Evolutionary conservation across 2,888 invertebrate species (phyloP).

Genomic region (Scaptomyza cyrtandrae): DNA sequence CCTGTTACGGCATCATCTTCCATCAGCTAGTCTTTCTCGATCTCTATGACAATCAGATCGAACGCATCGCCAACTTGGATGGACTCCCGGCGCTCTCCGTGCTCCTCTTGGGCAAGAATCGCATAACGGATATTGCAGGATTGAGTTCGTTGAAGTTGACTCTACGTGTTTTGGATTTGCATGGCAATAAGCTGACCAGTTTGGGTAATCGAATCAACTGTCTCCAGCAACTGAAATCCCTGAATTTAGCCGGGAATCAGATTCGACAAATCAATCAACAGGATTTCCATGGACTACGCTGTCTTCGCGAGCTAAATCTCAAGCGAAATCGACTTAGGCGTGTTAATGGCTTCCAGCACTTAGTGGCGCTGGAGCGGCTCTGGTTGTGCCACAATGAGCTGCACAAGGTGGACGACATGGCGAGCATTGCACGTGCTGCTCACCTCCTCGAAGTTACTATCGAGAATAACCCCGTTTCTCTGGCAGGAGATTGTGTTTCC

Average conservation of each 20-base stretch:
- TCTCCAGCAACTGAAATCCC: conserved; percentile 92
- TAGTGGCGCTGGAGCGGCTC: conserved; percentile 88
- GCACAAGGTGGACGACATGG: conserved; percentile 93
- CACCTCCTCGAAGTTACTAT: conserved; percentile 93
- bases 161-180: conserved; percentile 95
- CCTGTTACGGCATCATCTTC: conserved; percentile 82
- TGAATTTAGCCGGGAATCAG: conserved; percentile 97
- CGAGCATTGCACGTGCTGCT: conserved; percentile 91
- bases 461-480: conserved; percentile 93
- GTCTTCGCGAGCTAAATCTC: conserved; percentile 94
- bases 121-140: conserved; percentile 84
- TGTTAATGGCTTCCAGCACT: conserved; percentile 92
- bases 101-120: conserved; percentile 95
- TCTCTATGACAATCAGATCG: conserved; percentile 97
- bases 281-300: conserved; percentile 91
- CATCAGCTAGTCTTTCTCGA: conserved; percentile 94
- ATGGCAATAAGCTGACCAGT: conserved; percentile 93
- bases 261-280: conserved; percentile 90
- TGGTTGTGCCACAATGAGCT: conserved; percentile 85
- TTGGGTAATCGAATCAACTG: conserved; percentile 85
- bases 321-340: conserved; percentile 93
- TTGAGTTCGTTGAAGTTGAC: conserved; percentile 85
- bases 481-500: conserved; percentile 92
- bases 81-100: conserved; percentile 92
- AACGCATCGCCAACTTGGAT: conserved; percentile 92